These are phyloP conservation scores for Poliocrania exsul DNA, from an alignment of 2,797 vertebrate genomes.

Conservation along the genomic window DNA sequence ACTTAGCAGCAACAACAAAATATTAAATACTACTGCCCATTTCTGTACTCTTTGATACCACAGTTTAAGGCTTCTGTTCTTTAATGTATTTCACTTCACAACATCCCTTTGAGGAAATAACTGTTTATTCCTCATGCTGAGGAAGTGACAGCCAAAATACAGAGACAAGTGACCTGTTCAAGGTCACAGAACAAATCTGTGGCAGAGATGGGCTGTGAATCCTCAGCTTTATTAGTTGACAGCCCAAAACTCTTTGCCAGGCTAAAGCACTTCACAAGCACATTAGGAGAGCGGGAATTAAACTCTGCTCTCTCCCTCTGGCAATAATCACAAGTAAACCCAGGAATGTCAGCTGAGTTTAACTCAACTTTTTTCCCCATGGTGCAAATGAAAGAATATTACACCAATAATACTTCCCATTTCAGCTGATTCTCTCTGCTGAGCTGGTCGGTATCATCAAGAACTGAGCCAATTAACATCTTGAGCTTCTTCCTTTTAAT, in stretches of 20 bases:
- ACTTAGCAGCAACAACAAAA: neutral
- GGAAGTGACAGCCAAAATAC: neutral
- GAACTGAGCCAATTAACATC: neutral
- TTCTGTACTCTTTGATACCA: neutral
- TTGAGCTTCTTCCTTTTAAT: neutral
- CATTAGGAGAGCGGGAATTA: neutral
- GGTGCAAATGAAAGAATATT: neutral
- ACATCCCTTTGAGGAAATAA: neutral
- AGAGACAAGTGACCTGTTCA: neutral
- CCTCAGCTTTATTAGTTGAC: neutral
- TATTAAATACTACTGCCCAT: neutral
- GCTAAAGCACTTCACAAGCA: neutral
- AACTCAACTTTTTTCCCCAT: neutral
- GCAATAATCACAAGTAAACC: neutral
- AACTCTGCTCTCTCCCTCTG: neutral
- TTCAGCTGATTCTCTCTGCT: neutral
- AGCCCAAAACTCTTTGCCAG: neutral
- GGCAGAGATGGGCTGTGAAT: neutral
- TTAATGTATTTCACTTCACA: neutral
- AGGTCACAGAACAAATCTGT: neutral
- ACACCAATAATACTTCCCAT: neutral
- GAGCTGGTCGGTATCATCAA: neutral
- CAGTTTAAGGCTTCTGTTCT: neutral
- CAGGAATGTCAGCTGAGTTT: neutral
- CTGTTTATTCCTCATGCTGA: neutral